Evolutionary conservation across 2,888 invertebrate genomes (phyloP).

Genomic region (Lobophora halterata): DNA sequence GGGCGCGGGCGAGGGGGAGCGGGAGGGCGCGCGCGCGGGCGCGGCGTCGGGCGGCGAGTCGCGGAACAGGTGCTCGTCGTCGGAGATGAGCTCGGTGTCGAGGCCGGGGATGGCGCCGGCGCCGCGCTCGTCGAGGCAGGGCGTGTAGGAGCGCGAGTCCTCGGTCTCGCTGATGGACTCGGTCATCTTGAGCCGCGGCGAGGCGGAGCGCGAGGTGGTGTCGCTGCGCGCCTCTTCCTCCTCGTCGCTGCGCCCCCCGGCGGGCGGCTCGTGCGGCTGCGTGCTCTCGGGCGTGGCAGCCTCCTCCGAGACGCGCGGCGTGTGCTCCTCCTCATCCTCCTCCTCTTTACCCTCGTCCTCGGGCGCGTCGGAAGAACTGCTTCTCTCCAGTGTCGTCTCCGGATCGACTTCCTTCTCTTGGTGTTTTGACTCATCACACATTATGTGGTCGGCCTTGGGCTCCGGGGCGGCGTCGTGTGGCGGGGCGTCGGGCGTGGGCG

Average conservation of each 20-base stretch:
- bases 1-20: conserved; percentile 86
- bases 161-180: conserved; percentile 83
- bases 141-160: conserved; percentile 86
- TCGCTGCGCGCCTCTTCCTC: conserved; percentile 30
- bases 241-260: no score
- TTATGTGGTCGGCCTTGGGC: neutral
- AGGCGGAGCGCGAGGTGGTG: conserved; percentile 5
- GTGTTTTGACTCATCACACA: no score
- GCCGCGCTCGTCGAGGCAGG: conserved; percentile 84
- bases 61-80: conserved; percentile 85
- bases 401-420: no score
- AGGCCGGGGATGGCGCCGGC: conserved; percentile 80
- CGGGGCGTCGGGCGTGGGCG: neutral
- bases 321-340: neutral
- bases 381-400: no score
- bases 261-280: no score
- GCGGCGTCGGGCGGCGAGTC: conserved; percentile 68
- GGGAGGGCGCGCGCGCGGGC: conserved; percentile 87
- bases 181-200: conserved; percentile 72
- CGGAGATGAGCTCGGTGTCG: conserved; percentile 88
- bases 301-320: conserved; percentile 4
- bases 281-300: conserved; percentile 11
- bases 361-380: neutral
- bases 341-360: neutral
- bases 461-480: neutral